Conservation (phyloP, 2,797 vertebrate species). For the Typhlichthys subterraneus region DNA sequence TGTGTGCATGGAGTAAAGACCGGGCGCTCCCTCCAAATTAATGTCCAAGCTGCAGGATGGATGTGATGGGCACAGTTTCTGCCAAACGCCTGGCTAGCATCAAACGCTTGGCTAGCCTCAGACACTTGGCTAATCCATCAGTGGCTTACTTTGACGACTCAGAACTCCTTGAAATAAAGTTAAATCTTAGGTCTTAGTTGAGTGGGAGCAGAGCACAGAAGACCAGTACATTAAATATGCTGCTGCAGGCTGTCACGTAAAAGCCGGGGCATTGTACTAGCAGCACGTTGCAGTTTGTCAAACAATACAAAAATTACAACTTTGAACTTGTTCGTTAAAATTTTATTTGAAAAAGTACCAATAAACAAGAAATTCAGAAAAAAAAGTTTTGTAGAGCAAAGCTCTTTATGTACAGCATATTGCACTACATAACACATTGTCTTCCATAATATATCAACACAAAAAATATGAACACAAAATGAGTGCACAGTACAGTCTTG, state of each 20-base stretch:
- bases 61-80: slow-evolving; percentile 52
- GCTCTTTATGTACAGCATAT: slow-evolving; percentile 86
- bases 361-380: slow-evolving; percentile 78
- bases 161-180: slow-evolving; percentile 29
- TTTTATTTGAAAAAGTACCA: slow-evolving; percentile 86
- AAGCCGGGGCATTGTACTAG: slow-evolving; percentile 9
- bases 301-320: slow-evolving; percentile 10
- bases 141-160: slow-evolving; percentile 39
- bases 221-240: slow-evolving; percentile 24
- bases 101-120: slow-evolving; percentile 46
- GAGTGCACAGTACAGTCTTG: slow-evolving; percentile 86
- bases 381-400: slow-evolving; percentile 82
- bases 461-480: slow-evolving; percentile 73
- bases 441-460: slow-evolving; percentile 78
- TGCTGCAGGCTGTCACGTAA: slow-evolving; percentile 17
- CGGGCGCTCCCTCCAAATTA: slow-evolving; percentile 59
- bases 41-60: slow-evolving; percentile 66
- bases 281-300: background rate
- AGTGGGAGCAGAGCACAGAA: slow-evolving; percentile 19
- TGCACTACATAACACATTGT: slow-evolving; percentile 85
- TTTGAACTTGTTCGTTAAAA: slow-evolving; percentile 71
- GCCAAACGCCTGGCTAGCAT: slow-evolving; percentile 63
- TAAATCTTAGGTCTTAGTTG: slow-evolving; percentile 20
- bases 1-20: slow-evolving; percentile 42
- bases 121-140: slow-evolving; percentile 50